Conservation (phyloP, 1,140 invertebrate species). For the Stenopsyche tienmushanensis region DNA sequence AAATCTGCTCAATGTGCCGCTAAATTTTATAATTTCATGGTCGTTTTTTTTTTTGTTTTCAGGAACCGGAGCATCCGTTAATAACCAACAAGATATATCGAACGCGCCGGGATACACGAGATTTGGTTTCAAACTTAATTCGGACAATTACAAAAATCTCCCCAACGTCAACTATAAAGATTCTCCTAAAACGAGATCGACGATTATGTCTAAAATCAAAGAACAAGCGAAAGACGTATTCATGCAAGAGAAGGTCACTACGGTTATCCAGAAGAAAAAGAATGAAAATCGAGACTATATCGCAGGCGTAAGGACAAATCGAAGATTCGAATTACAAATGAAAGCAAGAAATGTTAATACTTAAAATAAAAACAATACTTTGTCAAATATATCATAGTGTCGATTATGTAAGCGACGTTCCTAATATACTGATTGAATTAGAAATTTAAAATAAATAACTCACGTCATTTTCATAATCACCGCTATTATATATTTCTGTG, state of each 20-base stretch:
- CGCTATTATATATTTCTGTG: too few species aligned
- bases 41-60: constrained; percentile 11
- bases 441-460: too few species aligned
- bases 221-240: constrained; percentile 44
- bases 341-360: constrained; percentile 44
- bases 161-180: constrained; percentile 14
- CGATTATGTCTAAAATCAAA: constrained; percentile 32
- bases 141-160: constrained; percentile 29
- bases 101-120: too few species aligned
- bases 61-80: neutral
- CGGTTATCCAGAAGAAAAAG: constrained; percentile 46
- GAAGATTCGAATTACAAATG: constrained; percentile 69
- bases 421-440: too few species aligned
- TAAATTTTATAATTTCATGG: too few species aligned
- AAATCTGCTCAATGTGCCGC: too few species aligned
- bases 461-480: too few species aligned
- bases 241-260: constrained; percentile 49
- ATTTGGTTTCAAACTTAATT: constrained; percentile 53
- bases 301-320: constrained; percentile 63
- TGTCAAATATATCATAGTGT: too few species aligned
- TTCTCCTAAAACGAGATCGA: constrained; percentile 42
- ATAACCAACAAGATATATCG: constrained; percentile 16
- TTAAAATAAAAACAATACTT: too few species aligned
- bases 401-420: too few species aligned
- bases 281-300: constrained; percentile 53